Evolutionary conservation across 2,113 vertebrate genomes (phyloP), one percentile per base, ranked within the genome.

Genomic region (Aegithalos caudatus): DNA sequence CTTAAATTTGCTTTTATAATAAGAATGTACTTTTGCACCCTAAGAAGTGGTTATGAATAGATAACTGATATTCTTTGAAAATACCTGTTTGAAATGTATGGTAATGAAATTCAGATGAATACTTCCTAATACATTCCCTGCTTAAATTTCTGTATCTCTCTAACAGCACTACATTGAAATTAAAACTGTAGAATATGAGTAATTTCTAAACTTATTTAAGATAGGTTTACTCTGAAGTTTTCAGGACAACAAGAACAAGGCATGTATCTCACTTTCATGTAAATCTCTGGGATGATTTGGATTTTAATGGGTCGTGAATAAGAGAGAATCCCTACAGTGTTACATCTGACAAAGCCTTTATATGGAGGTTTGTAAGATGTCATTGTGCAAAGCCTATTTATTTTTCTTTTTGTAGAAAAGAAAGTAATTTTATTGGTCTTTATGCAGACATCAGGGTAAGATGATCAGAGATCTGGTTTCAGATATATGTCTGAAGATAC

Each of bases 381-480:
- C 78, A 83, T 38, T 88, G 66, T 80, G 40, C 38, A 72, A 76
- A 89, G 27, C n/a, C 90, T 93, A 82, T 72, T 94, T 95, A 82
- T 80, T 95, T 95, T 85, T 45, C 54, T 54, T 94, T 97, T 91
- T 92, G 74, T 80, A 37, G 37, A 77, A 88, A 70, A 85, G 62
- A 77, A 82, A 91, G 62, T 54, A 7, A 58, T 88, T 66, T 82
- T 69, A 76, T 64, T 81, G 62, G 37, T 90, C 81, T 73, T 85
- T 67, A 82, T 80, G 57, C 28, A 94, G 84, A 47, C 88, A 91
- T 58, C 37, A 29, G 70, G 31, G 33, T 84, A 86, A 87, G 86
- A 86, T n/a, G 70, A 95, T 79, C 60, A 88, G 50, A 94, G 33
- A 90, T 65, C 74, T 85, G 40, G 38, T 88, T 85, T 95, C 64